Conservation (phyloP, 2,113 vertebrate species). For the Pteropus alecto region DNA sequence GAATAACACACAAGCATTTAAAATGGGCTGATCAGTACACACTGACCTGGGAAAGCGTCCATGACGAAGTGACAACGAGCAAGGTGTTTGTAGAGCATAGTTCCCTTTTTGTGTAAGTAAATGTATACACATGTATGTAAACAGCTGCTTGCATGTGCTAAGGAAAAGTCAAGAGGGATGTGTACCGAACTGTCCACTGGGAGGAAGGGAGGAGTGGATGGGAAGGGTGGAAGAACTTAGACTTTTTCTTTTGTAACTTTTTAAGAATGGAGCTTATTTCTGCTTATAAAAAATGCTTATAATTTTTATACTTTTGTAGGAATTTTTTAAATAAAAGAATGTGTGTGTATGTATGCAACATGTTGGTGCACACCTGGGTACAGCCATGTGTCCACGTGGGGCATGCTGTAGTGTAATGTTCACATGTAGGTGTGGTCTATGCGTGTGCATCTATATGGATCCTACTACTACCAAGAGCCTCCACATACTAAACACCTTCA, state of each 20-base stretch:
- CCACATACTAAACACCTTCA: not conserved
- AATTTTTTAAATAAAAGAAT: not conserved
- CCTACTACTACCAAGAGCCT: not conserved
- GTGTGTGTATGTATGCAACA: not conserved
- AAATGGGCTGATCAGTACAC: not conserved
- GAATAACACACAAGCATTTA: not conserved
- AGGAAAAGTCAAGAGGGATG: not conserved
- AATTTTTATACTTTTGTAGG: not conserved
- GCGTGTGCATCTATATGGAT: not conserved
- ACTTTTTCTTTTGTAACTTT: not conserved
- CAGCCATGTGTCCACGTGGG: accelerated
- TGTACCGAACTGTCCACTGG: not conserved
- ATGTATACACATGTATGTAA: too few relatives aligned
- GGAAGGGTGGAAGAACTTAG: not conserved
- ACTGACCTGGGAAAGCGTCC: not conserved
- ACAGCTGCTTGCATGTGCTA: not conserved
- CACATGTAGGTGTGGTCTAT: not conserved
- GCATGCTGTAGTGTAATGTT: accelerated
- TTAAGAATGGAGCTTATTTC: not conserved
- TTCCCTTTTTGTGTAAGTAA: not conserved
- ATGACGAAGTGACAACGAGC: not conserved
- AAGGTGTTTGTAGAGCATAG: not conserved
- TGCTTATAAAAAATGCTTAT: not conserved
- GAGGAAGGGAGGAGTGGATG: not conserved
- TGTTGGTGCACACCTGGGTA: not conserved